Percentiles rank a stretch among this genome's conserved stretches.
Evolutionary conservation across 2,797 vertebrate species (phyloP).

Genomic region (Tadarida brasiliensis): DNA sequence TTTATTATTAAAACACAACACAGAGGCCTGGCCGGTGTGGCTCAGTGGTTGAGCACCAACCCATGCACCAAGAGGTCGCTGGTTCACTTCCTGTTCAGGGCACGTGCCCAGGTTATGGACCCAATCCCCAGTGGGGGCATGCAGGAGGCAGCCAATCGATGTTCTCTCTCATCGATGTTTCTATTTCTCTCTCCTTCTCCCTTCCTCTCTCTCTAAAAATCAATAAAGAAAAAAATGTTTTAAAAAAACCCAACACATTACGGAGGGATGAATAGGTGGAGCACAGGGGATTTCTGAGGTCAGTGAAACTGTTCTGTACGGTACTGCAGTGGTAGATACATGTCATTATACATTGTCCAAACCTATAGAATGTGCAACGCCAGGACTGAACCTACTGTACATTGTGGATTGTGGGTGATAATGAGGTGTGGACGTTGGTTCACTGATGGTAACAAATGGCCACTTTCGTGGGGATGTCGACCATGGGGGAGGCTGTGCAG

Average conservation of each 20-base stretch:
- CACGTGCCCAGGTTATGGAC: too few relatives aligned
- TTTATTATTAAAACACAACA: background rate
- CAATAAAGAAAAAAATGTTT: too few relatives aligned
- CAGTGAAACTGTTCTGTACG: background rate
- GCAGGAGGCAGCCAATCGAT: too few relatives aligned
- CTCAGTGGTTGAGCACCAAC: too few relatives aligned
- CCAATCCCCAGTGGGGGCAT: too few relatives aligned
- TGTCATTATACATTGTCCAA: background rate
- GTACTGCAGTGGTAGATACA: background rate
- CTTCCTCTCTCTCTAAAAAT: too few relatives aligned
- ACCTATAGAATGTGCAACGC: background rate
- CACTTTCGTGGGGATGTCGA: background rate
- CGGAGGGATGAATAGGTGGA: background rate
- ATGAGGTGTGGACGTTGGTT: background rate
- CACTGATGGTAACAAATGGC: background rate
- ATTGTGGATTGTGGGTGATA: background rate
- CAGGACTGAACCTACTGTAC: background rate
- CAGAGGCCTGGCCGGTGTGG: too few relatives aligned
- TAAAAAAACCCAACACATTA: background rate
- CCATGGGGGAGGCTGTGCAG: background rate
- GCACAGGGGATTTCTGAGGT: background rate
- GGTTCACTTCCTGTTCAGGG: too few relatives aligned
- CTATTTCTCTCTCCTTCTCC: too few relatives aligned
- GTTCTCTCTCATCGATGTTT: too few relatives aligned
- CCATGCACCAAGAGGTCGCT: too few relatives aligned